A percentile compares a stretch with the other conserved stretches of the same genome.
phyloP scores from a whole-genome alignment of 23 tunicate species.

The Phallusia fumigata region DNA sequence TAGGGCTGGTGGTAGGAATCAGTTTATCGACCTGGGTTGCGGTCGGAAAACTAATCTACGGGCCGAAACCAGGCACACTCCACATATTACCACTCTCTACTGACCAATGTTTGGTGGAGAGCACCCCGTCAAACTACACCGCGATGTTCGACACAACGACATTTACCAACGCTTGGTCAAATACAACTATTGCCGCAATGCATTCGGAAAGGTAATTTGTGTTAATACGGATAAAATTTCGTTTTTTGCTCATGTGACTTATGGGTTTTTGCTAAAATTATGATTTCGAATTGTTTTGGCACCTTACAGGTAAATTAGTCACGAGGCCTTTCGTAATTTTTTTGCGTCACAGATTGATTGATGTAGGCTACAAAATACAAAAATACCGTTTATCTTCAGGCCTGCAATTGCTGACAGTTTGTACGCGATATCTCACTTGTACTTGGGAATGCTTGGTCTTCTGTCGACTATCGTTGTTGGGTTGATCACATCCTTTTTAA shows the following conservation, averaged over 20 bases:
- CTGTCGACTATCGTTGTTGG: not conserved
- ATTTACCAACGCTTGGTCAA: too few relatives aligned
- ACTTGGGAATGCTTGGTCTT: constrained; percentile 2
- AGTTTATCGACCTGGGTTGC: constrained; percentile 36
- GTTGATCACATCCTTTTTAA: not conserved
- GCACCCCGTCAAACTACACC: not conserved
- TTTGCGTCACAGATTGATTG: too few relatives aligned
- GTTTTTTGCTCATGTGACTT: too few relatives aligned
- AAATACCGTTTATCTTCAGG: too few relatives aligned
- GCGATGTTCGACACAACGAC: not conserved
- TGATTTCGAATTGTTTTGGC: too few relatives aligned
- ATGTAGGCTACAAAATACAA: too few relatives aligned
- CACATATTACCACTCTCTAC: constrained; percentile 27
- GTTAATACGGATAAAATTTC: too few relatives aligned
- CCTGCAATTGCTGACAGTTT: not conserved
- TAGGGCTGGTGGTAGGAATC: constrained; percentile 18
- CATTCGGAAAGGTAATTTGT: too few relatives aligned
- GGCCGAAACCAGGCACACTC: constrained; percentile 14
- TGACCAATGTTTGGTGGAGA: constrained; percentile 11
- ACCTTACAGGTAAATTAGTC: too few relatives aligned
- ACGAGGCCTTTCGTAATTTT: too few relatives aligned
- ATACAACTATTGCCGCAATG: too few relatives aligned
- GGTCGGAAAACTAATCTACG: constrained; percentile 35
- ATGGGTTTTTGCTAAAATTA: too few relatives aligned
- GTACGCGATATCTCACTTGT: not conserved